These are phyloP conservation scores for Ptychodera flava DNA, from an alignment of 35 echinoderm and acorn worm genomes.

Conservation along the genomic window DNA sequence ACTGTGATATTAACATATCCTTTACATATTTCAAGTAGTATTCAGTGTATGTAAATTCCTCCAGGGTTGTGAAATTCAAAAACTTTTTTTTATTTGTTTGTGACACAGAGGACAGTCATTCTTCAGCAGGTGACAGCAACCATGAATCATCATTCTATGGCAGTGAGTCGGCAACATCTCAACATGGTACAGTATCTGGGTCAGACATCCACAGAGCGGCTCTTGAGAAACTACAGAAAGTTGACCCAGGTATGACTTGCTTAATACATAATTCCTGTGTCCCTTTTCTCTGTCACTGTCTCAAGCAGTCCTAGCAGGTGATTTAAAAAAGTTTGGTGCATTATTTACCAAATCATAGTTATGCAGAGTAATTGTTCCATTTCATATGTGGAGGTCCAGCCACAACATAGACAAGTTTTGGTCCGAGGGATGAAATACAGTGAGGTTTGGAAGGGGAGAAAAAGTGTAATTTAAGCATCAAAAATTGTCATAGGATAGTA, in stretches of 20 bases:
- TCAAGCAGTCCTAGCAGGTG: too few relatives aligned
- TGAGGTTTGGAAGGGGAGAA: too few relatives aligned
- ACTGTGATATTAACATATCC: too few relatives aligned
- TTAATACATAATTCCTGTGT: neutral
- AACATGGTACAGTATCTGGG: neutral
- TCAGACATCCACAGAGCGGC: neutral
- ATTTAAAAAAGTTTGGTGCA: neutral
- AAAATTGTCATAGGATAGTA: too few relatives aligned
- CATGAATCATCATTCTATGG: slow-evolving; percentile 27
- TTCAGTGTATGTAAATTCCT: neutral
- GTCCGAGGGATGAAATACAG: neutral
- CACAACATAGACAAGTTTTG: neutral
- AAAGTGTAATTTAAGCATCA: too few relatives aligned
- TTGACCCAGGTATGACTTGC: neutral
- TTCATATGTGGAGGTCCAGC: neutral
- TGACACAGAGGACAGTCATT: slow-evolving; percentile 4
- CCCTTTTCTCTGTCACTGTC: too few relatives aligned
- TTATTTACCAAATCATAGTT: neutral
- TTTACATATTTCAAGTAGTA: neutral
- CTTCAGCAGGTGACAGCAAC: slow-evolving; percentile 19
- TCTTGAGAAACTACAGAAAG: neutral
- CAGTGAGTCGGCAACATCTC: slow-evolving; percentile 21
- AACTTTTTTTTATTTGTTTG: neutral
- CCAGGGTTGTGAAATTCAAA: neutral
- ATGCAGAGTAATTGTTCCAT: neutral